phyloP scores from a whole-genome alignment of 2,113 vertebrate species.

The Crotalus helleri region DNA sequence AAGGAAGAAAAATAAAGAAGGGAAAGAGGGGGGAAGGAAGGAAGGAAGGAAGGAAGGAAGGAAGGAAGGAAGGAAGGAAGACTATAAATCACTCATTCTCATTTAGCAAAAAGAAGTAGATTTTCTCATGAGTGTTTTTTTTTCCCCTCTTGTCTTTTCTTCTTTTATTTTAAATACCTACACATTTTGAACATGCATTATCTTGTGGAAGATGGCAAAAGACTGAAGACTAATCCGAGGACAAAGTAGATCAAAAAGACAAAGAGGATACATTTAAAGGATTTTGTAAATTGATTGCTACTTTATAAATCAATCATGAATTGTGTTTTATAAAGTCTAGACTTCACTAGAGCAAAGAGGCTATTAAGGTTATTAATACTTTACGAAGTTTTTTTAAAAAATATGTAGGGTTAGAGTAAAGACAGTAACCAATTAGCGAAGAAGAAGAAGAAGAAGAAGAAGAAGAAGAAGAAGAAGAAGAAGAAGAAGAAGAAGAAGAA shows the following conservation, averaged over 20 bases:
- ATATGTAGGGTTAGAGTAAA: neutral
- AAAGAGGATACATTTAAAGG: neutral
- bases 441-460: neutral
- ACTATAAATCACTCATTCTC: neutral
- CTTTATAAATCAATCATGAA: slow-evolving; percentile 4
- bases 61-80: neutral
- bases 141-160: neutral
- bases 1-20: neutral
- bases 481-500: neutral
- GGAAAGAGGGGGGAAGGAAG: neutral
- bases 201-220: neutral
- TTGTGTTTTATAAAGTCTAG: slow-evolving; percentile 1
- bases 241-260: neutral
- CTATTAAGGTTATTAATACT: slow-evolving; percentile 23
- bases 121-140: neutral
- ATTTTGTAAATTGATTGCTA: neutral
- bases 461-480: too few relatives aligned
- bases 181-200: neutral
- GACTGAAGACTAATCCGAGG: neutral
- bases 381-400: slow-evolving; percentile 2
- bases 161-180: neutral
- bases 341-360: neutral
- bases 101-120: neutral
- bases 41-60: neutral
- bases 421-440: neutral